A percentile compares a stretch with the other conserved stretches of the same genome.
Conservation (phyloP, 1,140 invertebrate genomes). For the Heliconius melpomene region DNA sequence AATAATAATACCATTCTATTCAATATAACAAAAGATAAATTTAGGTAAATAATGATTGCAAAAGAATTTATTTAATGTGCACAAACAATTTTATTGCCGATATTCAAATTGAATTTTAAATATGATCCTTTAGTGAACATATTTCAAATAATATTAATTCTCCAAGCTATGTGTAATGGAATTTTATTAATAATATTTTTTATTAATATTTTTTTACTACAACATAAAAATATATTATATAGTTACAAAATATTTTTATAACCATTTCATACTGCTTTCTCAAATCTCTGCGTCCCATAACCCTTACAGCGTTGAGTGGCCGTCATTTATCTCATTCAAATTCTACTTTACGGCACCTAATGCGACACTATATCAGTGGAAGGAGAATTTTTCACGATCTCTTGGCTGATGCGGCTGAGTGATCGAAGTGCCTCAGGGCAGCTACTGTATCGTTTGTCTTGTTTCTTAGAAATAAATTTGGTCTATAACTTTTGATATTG, state of each 20-base stretch:
- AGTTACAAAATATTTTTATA: neutral
- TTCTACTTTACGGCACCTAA: constrained; percentile 42
- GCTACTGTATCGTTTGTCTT: constrained; percentile 38
- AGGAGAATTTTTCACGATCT: constrained; percentile 39
- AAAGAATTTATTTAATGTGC: too few species aligned
- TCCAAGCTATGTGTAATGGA: too few species aligned
- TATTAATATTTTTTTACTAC: too few species aligned
- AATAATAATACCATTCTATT: too few species aligned
- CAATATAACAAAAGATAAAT: too few species aligned
- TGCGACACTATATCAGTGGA: constrained; percentile 40
- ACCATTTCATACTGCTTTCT: neutral
- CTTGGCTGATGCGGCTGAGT: constrained; percentile 38
- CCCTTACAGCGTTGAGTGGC: constrained; percentile 24
- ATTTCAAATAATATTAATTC: neutral
- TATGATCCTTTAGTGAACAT: neutral
- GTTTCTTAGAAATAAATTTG: constrained; percentile 34
- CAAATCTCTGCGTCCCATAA: constrained; percentile 15
- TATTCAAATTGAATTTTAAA: too few species aligned
- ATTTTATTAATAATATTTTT: too few species aligned
- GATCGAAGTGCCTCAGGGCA: constrained; percentile 34
- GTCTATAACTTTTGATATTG: constrained; percentile 28
- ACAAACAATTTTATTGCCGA: too few species aligned
- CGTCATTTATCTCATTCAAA: constrained; percentile 42
- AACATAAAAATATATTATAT: neutral
- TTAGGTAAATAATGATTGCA: too few species aligned